Percentiles rank a stretch among this genome's conserved stretches.
Conservation (phyloP, 2,888 invertebrate species). For the Athripsodes cinereus region DNA sequence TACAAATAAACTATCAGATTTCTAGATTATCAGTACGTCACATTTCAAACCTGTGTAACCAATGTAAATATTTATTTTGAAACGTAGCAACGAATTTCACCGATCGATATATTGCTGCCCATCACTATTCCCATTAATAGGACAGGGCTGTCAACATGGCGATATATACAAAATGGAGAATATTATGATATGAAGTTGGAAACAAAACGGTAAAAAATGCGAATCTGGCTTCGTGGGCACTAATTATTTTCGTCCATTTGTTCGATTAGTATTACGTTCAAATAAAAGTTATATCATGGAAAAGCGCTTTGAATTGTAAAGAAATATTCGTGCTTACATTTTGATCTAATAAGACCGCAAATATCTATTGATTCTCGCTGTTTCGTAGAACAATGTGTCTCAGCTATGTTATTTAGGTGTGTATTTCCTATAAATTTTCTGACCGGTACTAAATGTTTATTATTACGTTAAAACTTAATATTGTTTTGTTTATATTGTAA, state of each 20-base stretch:
- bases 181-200: slow-evolving; percentile 22
- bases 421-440: slow-evolving; percentile 7
- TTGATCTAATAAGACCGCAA: no score
- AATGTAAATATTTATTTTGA: neutral
- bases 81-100: neutral
- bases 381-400: no score
- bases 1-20: neutral
- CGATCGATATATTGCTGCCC: neutral
- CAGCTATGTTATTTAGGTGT: neutral
- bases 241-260: slow-evolving; percentile 2
- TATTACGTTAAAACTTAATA: neutral
- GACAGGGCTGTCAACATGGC: slow-evolving; percentile 8
- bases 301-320: no score
- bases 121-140: no score
- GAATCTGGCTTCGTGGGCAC: slow-evolving; percentile 13
- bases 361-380: no score
- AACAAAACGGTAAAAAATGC: slow-evolving; percentile 20
- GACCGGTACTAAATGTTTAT: slow-evolving; percentile 19
- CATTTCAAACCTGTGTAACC: neutral
- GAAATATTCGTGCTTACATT: no score
- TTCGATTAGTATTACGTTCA: no score
- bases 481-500: neutral
- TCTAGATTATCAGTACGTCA: neutral
- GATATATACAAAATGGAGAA: neutral
- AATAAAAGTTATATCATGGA: no score